Evolutionary conservation across 2,797 vertebrate genomes (phyloP), one percentile per base, ranked within the genome.

Genomic region (Cryptoprocta ferox): DNA sequence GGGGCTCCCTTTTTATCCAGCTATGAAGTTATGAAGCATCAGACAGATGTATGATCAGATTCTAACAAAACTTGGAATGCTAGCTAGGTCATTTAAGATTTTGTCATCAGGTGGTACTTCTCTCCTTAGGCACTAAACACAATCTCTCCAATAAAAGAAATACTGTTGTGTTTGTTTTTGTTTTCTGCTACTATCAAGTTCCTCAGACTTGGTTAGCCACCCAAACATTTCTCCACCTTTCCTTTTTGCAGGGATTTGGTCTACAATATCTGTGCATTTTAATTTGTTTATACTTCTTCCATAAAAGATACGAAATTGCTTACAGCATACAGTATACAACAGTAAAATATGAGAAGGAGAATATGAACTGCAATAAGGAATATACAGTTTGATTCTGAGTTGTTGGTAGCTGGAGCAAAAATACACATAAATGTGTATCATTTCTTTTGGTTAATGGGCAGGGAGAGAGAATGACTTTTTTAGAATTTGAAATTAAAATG

Each of bases 21-120:
- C n/a, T 79, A 13, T n/a, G 37, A 94, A 59, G 48, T 68, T 53
- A 50, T 5, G 42, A 92, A 83, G 32, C 37, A 7, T 90, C 8
- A 53, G 45, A 48, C 6, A 45, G 50, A 37, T 16, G n/a, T 18
- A 13, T 48, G 28, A 68, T 50, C 63, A 37, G 28, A 68, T 48
- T 61, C 42, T 70, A 24, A 75, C 45, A 86, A 83, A 86, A 91
- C 56, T n/a, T 59, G 61, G 68, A 80, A n/a, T 61, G 26, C 39
- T 48, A n/a, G 35, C 39, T 56, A n/a, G 35, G 82, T 71, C 84
- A 59, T 75, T 89, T 86, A 90, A 83, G 42, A 91, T 85, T 95
- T 84, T 91, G 94, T 93, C 98, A 97, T 96, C 95, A 98, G 97
- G 86, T 95, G 97, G 97, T 97, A 81, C 89, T 83, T 95, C 45